Base-by-base conservation (phyloP, 2,113 vertebrate genomes). In the Melanocharis versteri region DNA sequence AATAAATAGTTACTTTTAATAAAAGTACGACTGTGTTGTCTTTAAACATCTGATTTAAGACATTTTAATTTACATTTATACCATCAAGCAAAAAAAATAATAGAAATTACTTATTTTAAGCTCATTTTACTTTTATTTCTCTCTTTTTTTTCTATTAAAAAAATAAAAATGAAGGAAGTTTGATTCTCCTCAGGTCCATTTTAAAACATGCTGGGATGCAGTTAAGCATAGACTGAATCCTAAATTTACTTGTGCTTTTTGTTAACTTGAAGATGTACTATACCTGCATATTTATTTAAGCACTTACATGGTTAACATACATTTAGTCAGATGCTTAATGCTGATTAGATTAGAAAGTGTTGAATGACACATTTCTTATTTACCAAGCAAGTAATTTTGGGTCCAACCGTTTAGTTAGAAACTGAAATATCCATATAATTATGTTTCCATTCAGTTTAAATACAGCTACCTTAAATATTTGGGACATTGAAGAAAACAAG, bases 1-100 rank as follows among this genome's bases (percentile, higher is more conserved):
- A 91, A 94, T 13, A 90, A 93, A 88, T n/a, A 78, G 33, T 57
- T 94, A 70, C 26, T 77, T 85, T 70, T 61, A 80, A 57, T 90
- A 65, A 45, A 94, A 86, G 50, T 28, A 69, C 62, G 33, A 50
- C 21, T 80, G 23, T 2, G 7, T 57, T 86, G 50, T 72, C 62
- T 83, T 94, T 86, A 86, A 80, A 80, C 5, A 54, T 33, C 26
- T 37, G 31, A 73, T 82, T 80, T 77, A 80, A 93, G 75, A 77
- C 39, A 78, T 87, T 87, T 89, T 70, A 70, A 90, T 45, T 86
- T 27, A 31, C 50, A 50, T 64, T 42, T 79, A 65, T 51, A 70
- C 17, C 35, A 54, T 27, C 16, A 58, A 70, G 47, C 13, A 66
- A 89, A 86, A 47, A 51, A 10, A 23, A 58, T 58, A 58, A 78